Conservation (phyloP, 2,888 invertebrate species). For the Callimorpha dominula region DNA sequence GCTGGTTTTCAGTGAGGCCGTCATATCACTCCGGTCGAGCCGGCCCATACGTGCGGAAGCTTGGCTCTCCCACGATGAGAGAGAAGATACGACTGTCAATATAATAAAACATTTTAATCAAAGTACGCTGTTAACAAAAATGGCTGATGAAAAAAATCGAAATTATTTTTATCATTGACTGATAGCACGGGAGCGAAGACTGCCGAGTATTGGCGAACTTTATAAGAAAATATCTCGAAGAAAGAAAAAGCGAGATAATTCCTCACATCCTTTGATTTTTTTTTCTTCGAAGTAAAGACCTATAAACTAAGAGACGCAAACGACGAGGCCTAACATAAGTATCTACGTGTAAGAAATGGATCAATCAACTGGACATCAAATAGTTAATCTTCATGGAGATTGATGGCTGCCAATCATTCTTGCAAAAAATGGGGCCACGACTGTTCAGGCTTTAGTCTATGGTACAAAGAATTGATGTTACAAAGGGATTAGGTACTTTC, state of each 20-base stretch:
- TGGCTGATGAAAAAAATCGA: too few species aligned
- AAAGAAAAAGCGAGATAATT: background rate
- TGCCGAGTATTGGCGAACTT: too few species aligned
- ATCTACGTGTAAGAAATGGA: slow-evolving; percentile 12
- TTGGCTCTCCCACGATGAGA: too few species aligned
- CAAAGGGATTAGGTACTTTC: background rate
- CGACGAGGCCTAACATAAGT: background rate
- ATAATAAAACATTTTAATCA: too few species aligned
- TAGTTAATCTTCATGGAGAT: slow-evolving; percentile 38
- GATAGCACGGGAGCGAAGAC: too few species aligned
- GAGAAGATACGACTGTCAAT: too few species aligned
- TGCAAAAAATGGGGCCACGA: slow-evolving; percentile 22
- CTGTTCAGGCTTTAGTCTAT: background rate
- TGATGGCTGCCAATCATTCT: slow-evolving; percentile 28
- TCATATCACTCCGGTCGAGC: too few species aligned
- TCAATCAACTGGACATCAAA: slow-evolving; percentile 17
- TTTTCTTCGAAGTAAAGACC: background rate
- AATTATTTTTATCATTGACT: too few species aligned
- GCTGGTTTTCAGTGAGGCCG: too few species aligned
- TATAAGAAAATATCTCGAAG: background rate
- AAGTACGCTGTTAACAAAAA: too few species aligned
- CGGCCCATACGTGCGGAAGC: too few species aligned
- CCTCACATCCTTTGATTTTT: background rate
- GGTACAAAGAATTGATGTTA: background rate
- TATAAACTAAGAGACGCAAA: background rate